Percentiles rank a stretch among this genome's conserved stretches.
These are phyloP conservation scores for Hystrix cristata DNA, from an alignment of 2,113 vertebrate species.

Conservation along the genomic window DNA sequence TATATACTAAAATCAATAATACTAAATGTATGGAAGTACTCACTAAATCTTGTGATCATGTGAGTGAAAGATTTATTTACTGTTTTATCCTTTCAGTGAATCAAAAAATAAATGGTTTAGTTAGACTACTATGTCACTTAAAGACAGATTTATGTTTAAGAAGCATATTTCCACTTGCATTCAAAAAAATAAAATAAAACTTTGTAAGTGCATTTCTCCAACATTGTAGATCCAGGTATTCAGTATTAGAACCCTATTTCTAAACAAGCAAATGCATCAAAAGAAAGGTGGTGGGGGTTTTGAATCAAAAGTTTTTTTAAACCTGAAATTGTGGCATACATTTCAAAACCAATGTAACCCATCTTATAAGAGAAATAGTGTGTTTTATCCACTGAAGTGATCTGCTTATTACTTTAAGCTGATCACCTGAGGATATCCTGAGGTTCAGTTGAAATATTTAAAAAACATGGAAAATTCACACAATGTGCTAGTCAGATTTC, in stretches of 20 bases:
- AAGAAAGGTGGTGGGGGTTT: not conserved
- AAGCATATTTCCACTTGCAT: conserved; percentile 27
- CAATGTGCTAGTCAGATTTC: not conserved
- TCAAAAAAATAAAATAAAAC: not conserved
- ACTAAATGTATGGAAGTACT: conserved; percentile 26
- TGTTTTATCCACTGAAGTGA: not conserved
- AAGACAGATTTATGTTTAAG: conserved; percentile 46
- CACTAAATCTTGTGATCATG: conserved; percentile 40
- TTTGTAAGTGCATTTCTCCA: conserved; percentile 50
- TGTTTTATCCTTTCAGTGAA: conserved; percentile 45
- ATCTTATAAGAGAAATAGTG: not conserved
- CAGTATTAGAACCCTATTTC: not conserved
- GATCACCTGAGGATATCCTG: not conserved
- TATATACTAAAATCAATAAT: conserved; percentile 53
- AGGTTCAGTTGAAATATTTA: conserved; percentile 30
- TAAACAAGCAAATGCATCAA: conserved; percentile 5
- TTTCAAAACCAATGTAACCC: not conserved
- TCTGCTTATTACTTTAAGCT: conserved; percentile 32
- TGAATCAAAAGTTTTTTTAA: conserved; percentile 35
- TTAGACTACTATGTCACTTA: not conserved
- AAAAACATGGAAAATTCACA: not conserved
- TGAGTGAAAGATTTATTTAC: conserved; percentile 24
- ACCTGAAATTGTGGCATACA: not conserved
- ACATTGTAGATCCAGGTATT: not conserved
- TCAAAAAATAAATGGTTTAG: conserved; percentile 39